These are phyloP conservation scores for Trichechus manatus DNA, from an alignment of 2,113 vertebrate genomes.

Conservation along the genomic window DNA sequence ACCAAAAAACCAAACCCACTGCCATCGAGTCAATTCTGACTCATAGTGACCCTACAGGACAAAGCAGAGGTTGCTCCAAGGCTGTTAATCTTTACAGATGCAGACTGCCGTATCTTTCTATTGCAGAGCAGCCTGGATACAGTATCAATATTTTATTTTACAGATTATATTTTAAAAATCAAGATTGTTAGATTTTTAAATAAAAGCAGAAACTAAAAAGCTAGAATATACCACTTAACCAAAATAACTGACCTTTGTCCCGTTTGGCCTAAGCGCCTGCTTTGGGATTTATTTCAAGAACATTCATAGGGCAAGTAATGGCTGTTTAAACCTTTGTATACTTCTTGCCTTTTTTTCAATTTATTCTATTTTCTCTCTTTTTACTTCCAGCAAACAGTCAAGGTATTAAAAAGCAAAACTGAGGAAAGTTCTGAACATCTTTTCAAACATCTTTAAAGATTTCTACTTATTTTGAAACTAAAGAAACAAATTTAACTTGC, in stretches of 20 bases:
- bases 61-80: too few relatives aligned
- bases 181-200: conserved; percentile 37
- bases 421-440: conserved; percentile 19
- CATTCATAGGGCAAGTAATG: conserved; percentile 1
- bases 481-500: conserved; percentile 4
- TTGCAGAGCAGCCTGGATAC: neutral
- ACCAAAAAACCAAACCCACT: too few relatives aligned
- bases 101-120: too few relatives aligned
- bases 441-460: conserved; percentile 49
- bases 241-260: neutral
- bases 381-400: conserved; percentile 49
- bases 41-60: too few relatives aligned
- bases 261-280: neutral
- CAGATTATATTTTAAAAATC: conserved; percentile 21
- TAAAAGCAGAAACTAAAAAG: conserved; percentile 20
- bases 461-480: conserved; percentile 36
- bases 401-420: neutral
- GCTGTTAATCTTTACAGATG: too few relatives aligned
- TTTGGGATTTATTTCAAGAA: conserved; percentile 57
- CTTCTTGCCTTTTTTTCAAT: neutral
- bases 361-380: conserved; percentile 41
- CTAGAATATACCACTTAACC: neutral
- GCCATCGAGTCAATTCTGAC: too few relatives aligned
- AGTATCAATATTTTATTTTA: conserved; percentile 13
- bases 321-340: conserved; percentile 31